phyloP scores from a whole-genome alignment of 1,140 invertebrate genomes.

The Charaxes varanes region DNA sequence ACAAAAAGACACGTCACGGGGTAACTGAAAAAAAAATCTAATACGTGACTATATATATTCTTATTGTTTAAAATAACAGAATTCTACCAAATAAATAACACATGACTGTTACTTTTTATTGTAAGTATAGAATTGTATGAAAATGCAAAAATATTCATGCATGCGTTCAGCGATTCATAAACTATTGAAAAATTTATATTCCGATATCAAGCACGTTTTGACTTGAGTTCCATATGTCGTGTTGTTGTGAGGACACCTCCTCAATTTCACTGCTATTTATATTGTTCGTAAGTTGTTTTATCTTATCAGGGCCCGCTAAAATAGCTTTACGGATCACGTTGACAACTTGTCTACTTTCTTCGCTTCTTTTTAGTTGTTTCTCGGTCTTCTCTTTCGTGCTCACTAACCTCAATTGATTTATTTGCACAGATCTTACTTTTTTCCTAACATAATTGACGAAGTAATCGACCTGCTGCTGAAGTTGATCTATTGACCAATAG shows the following conservation, averaged over 20 bases:
- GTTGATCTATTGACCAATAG: constrained; percentile 41
- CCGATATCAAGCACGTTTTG: constrained; percentile 10
- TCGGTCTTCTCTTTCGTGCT: constrained; percentile 39
- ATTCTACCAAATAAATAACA: background rate
- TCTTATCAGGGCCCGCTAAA: constrained; percentile 15
- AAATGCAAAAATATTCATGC: constrained; percentile 7
- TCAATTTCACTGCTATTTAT: constrained; percentile 7
- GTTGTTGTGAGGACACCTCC: background rate
- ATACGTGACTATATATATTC: background rate
- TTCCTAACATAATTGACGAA: constrained; percentile 39
- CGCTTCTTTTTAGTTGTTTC: constrained; percentile 40
- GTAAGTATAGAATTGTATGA: constrained; percentile 5
- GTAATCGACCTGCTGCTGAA: constrained; percentile 39
- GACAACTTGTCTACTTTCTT: constrained; percentile 32
- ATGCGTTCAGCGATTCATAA: constrained; percentile 3
- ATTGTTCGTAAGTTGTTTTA: constrained; percentile 14
- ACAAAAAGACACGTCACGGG: too few species aligned
- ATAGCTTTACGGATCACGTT: constrained; percentile 26
- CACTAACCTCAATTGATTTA: constrained; percentile 37
- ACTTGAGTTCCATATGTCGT: constrained; percentile 4
- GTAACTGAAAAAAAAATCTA: too few species aligned
- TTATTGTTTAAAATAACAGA: background rate
- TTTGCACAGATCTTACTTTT: constrained; percentile 43
- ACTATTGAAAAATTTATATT: constrained; percentile 6
- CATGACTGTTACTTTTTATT: background rate